These are phyloP conservation scores for Nipponia nippon DNA, from an alignment of 2,113 vertebrate species.

Conservation along the genomic window DNA sequence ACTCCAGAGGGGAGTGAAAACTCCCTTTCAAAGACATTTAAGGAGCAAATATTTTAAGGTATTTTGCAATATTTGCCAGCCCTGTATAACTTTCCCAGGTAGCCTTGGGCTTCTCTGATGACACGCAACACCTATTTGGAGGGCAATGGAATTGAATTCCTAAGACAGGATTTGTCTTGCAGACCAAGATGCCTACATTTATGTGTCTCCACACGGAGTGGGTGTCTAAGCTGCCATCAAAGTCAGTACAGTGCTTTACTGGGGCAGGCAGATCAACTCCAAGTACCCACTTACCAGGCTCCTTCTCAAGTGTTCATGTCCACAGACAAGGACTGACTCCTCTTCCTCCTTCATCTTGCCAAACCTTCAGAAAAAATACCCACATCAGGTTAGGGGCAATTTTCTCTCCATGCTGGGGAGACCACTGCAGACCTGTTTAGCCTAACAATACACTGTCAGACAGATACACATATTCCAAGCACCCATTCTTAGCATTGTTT, in stretches of 20 bases:
- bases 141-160: background rate
- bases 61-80: background rate
- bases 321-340: background rate
- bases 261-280: background rate
- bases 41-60: background rate
- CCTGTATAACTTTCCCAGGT: background rate
- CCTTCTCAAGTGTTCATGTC: background rate
- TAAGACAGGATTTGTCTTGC: background rate
- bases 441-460: background rate
- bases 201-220: rapidly evolving
- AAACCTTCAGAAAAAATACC: background rate
- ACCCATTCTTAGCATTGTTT: background rate
- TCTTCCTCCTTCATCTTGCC: background rate
- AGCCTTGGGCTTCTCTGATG: background rate
- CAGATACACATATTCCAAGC: background rate
- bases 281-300: background rate
- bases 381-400: too few species aligned
- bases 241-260: background rate
- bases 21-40: background rate
- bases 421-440: background rate
- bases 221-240: background rate
- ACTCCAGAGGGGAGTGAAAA: background rate
- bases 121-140: rapidly evolving
- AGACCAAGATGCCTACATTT: background rate
- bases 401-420: background rate